These are phyloP conservation scores for Sinonovacula constricta DNA, from an alignment of 1,140 invertebrate genomes.

Conservation along the genomic window DNA sequence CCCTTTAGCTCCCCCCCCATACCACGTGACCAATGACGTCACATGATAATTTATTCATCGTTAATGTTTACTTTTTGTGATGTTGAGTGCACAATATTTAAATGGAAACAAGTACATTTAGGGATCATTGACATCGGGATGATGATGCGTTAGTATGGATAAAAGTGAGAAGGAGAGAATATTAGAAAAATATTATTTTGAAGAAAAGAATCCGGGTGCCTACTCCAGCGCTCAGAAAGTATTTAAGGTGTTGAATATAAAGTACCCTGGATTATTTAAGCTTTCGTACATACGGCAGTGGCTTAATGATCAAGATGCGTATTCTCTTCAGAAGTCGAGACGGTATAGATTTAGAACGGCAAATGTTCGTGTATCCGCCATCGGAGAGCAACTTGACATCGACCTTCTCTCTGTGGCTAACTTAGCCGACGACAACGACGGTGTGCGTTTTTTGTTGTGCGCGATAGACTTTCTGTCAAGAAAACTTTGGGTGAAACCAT, in stretches of 20 bases:
- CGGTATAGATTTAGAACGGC: slow-evolving; percentile 11
- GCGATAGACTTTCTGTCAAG: slow-evolving; percentile 50
- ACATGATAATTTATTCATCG: no score
- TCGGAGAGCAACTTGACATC: slow-evolving; percentile 16
- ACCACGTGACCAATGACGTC: no score
- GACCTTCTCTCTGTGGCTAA: no score
- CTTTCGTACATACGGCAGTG: neutral
- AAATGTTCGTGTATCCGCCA: slow-evolving; percentile 1
- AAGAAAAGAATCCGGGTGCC: slow-evolving; percentile 15
- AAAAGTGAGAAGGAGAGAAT: neutral
- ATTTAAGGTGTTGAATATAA: neutral
- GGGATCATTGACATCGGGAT: no score
- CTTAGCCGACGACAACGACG: no score
- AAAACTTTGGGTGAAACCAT: slow-evolving; percentile 50
- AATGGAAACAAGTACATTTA: no score
- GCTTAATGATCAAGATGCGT: slow-evolving; percentile 20
- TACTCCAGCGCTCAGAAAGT: slow-evolving; percentile 1
- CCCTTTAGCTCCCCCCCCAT: no score
- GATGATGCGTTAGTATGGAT: no score
- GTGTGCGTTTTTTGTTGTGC: slow-evolving; percentile 31
- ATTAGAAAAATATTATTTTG: slow-evolving; percentile 3
- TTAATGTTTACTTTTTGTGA: no score
- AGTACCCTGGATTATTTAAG: slow-evolving; percentile 14
- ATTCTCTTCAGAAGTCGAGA: slow-evolving; percentile 20
- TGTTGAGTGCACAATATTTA: no score